Evolutionary conservation across 2,797 vertebrate species (phyloP).

Genomic region (Sorex maritimensis): DNA sequence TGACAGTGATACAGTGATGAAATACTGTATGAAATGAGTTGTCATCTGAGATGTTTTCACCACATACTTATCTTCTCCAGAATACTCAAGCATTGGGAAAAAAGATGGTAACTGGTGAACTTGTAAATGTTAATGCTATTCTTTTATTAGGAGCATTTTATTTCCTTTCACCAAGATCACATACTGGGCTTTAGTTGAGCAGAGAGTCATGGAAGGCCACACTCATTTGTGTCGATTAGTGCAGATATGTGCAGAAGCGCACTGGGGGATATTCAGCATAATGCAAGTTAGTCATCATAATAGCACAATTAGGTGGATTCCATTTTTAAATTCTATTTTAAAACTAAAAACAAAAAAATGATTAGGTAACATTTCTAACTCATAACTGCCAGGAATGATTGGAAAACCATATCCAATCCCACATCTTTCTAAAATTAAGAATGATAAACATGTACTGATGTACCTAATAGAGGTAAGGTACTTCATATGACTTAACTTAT

Average conservation of each 20-base stretch:
- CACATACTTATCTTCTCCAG: not conserved
- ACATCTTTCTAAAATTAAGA: slow-evolving; percentile 17
- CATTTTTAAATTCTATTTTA: slow-evolving; percentile 4
- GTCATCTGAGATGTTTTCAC: not conserved
- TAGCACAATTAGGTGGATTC: not conserved
- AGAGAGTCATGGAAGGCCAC: no score
- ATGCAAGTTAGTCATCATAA: not conserved
- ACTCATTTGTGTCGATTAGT: not conserved
- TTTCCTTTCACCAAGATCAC: not conserved
- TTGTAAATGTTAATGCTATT: not conserved
- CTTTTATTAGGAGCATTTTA: not conserved
- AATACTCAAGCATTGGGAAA: not conserved
- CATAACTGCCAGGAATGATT: not conserved
- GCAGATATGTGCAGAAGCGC: not conserved
- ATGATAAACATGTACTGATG: not conserved
- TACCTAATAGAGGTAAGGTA: not conserved
- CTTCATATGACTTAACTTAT: not conserved
- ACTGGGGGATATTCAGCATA: not conserved
- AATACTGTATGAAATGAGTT: not conserved
- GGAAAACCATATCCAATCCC: not conserved
- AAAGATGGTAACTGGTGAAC: not conserved
- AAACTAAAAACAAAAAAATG: not conserved
- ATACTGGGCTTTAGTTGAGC: not conserved
- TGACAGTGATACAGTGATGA: no score
- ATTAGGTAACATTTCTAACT: not conserved